Conservation (phyloP, 2,797 vertebrate species). For the Myotis vivesi region DNA sequence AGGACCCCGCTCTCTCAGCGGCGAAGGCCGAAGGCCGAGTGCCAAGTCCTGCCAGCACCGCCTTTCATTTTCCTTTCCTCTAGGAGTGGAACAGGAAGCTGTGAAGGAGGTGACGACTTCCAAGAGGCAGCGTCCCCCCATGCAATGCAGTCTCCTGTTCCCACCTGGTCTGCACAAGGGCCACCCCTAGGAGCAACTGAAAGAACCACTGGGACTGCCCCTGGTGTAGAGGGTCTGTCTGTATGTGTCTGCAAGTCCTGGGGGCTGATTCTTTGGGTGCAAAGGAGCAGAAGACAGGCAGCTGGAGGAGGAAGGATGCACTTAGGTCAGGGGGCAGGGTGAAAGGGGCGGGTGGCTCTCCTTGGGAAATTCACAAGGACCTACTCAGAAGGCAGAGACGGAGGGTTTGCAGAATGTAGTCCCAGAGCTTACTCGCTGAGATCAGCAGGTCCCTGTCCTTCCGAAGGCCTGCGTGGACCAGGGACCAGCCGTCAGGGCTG, state of each 20-base stretch:
- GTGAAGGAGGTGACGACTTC: neutral
- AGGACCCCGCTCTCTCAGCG: neutral
- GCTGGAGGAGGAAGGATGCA: neutral
- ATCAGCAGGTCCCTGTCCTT: neutral
- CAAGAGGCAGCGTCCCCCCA: neutral
- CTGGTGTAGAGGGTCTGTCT: neutral
- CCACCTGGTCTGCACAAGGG: neutral
- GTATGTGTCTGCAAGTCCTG: too few relatives aligned
- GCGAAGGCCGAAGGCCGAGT: neutral
- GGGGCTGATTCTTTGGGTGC: neutral
- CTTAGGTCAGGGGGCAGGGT: neutral
- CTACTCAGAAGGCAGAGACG: neutral
- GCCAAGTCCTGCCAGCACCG: neutral
- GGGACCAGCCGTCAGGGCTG: too few relatives aligned
- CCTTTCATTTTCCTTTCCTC: neutral
- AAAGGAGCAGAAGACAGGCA: neutral
- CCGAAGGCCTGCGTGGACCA: neutral
- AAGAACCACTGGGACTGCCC: neutral
- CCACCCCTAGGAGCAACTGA: neutral
- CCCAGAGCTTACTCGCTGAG: constrained; percentile 6
- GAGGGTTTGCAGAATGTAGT: constrained; percentile 4
- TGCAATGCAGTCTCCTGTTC: neutral
- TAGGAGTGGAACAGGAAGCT: neutral
- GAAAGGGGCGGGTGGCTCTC: neutral
- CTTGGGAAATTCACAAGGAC: constrained; percentile 18